Conservation (phyloP, 2,113 vertebrate species). For the Dryoscopus gambensis region DNA sequence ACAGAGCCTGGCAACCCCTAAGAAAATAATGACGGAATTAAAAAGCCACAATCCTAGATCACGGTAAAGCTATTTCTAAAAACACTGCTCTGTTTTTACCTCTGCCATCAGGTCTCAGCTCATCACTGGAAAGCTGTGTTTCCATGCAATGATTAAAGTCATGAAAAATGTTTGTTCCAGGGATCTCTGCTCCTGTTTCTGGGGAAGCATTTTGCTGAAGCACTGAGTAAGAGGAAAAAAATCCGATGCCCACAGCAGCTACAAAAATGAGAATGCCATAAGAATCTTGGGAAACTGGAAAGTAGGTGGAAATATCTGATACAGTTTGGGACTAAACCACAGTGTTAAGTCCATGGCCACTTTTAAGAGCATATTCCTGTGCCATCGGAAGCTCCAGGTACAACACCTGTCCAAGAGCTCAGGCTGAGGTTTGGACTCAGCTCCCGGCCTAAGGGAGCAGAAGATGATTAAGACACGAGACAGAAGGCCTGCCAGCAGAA, state of each 20-base stretch:
- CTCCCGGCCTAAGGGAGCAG: background rate
- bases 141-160: background rate
- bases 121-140: background rate
- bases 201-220: background rate
- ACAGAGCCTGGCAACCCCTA: background rate
- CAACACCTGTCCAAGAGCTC: background rate
- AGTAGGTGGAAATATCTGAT: background rate
- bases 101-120: background rate
- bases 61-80: background rate
- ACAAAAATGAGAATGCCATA: background rate
- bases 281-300: background rate
- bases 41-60: background rate
- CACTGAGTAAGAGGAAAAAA: background rate
- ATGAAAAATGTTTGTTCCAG: background rate
- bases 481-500: background rate
- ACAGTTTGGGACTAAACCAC: background rate
- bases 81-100: background rate
- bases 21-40: background rate
- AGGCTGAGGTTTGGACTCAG: background rate
- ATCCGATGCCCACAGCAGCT: background rate
- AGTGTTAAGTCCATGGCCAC: background rate
- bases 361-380: background rate
- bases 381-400: background rate
- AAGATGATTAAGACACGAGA: background rate
- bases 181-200: background rate